A percentile compares a stretch with the other conserved stretches of the same genome.
phyloP scores from a whole-genome alignment of 2,888 invertebrate species.

The Hirtodrosophila duncani region DNA sequence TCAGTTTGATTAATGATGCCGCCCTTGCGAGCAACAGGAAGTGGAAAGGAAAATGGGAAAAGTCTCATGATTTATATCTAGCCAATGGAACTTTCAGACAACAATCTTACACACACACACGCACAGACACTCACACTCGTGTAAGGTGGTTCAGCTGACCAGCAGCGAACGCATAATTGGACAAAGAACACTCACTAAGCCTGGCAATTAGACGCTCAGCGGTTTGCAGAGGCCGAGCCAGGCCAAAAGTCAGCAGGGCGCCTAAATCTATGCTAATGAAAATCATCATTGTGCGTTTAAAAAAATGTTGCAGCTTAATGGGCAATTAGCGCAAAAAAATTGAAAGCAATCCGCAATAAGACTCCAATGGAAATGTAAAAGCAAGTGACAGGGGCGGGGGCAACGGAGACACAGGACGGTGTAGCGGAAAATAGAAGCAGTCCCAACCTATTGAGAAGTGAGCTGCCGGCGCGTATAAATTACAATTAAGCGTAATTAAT shows the following conservation, averaged over 20 bases:
- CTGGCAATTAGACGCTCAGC: conserved; percentile 11
- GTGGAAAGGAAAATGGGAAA: conserved; percentile 35
- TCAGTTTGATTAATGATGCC: conserved; percentile 48
- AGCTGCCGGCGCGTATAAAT: conserved; percentile 49
- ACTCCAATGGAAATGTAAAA: no score
- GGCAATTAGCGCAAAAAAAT: conserved; percentile 51
- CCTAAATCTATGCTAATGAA: conserved; percentile 25
- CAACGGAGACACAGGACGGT: no score
- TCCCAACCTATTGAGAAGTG: conserved; percentile 17
- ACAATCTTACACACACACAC: conserved; percentile 5
- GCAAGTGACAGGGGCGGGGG: no score
- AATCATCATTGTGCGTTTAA: conserved; percentile 33
- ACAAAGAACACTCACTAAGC: no score
- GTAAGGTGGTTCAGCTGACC: conserved; percentile 38
- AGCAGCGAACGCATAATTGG: conserved; percentile 46
- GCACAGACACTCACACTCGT: conserved; percentile 3
- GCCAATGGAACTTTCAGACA: conserved; percentile 20
- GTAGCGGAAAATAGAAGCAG: conserved; percentile 16
- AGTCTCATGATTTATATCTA: conserved; percentile 51
- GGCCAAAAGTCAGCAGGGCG: conserved; percentile 13
- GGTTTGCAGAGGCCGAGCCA: conserved; percentile 19
- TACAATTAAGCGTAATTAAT: conserved; percentile 71
- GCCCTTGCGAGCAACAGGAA: conserved; percentile 33
- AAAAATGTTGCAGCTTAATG: conserved; percentile 45
- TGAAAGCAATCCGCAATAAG: conserved; percentile 8